phyloP scores from a whole-genome alignment of 2,888 invertebrate species.

The Tyria jacobaeae region DNA sequence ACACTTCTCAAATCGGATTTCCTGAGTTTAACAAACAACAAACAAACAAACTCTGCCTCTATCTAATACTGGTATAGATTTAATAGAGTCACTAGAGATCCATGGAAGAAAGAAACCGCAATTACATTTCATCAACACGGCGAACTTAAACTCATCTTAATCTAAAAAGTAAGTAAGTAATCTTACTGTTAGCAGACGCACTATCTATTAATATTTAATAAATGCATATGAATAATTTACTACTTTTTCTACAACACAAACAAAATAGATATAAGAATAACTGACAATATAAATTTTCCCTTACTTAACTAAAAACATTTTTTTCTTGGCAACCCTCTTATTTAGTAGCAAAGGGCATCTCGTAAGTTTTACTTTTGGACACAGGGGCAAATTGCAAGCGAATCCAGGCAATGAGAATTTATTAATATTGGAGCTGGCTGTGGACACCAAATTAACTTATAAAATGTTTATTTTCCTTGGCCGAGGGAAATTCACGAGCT shows the following conservation, averaged over 20 bases:
- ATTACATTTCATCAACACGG: too few relatives aligned
- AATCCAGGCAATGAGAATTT: conserved; percentile 84
- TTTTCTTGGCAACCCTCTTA: conserved; percentile 63
- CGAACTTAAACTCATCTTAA: too few relatives aligned
- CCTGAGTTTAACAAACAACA: too few relatives aligned
- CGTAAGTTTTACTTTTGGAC: conserved; percentile 80
- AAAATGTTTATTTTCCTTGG: conserved; percentile 64
- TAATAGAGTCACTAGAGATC: too few relatives aligned
- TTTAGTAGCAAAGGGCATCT: conserved; percentile 73
- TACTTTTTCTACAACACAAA: not conserved
- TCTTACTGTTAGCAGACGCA: too few relatives aligned
- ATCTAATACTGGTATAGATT: too few relatives aligned
- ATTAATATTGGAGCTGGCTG: conserved; percentile 82
- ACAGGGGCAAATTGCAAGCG: conserved; percentile 82
- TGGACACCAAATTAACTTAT: conserved; percentile 71
- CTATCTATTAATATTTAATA: too few relatives aligned
- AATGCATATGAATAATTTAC: not conserved
- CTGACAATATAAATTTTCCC: conserved; percentile 41
- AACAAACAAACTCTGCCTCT: too few relatives aligned
- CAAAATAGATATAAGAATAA: conserved; percentile 3
- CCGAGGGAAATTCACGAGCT: conserved; percentile 17
- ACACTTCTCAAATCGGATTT: too few relatives aligned
- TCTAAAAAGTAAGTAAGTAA: too few relatives aligned
- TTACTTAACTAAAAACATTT: conserved; percentile 18
- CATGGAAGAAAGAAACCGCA: too few relatives aligned